These are phyloP conservation scores for Verasper variegatus DNA, from an alignment of 2,113 vertebrate genomes.

Conservation along the genomic window DNA sequence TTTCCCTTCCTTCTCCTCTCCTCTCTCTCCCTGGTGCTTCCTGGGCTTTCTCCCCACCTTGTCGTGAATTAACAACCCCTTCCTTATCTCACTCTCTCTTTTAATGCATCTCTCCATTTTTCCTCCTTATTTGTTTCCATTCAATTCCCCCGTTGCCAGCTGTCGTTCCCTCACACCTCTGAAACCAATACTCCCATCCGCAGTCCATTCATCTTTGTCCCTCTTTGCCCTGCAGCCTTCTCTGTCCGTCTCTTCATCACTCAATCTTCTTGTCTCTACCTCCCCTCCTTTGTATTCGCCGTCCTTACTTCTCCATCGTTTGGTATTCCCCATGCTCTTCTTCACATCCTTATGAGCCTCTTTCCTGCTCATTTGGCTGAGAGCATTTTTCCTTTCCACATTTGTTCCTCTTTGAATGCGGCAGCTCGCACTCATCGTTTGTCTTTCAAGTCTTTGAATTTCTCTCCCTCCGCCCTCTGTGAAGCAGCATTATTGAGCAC, in stretches of 20 bases:
- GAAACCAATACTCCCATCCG: conserved; percentile 45
- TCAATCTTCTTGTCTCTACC: conserved; percentile 28
- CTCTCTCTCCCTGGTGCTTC: conserved; percentile 15
- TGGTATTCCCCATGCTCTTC: conserved; percentile 30
- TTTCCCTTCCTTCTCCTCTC: conserved; percentile 1
- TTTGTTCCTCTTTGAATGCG: conserved; percentile 16
- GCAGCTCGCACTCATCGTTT: conserved; percentile 23
- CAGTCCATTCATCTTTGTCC: conserved; percentile 64
- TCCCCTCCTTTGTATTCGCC: conserved; percentile 3
- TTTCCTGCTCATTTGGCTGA: neutral
- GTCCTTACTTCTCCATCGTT: neutral
- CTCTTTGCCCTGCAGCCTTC: conserved; percentile 49
- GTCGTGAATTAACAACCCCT: neutral
- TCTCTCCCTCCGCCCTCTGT: conserved; percentile 13
- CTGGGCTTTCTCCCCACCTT: neutral
- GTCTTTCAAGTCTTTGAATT: conserved; percentile 31
- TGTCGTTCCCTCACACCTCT: conserved; percentile 41
- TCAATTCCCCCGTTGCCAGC: conserved; percentile 23
- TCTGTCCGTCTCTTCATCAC: conserved; percentile 32
- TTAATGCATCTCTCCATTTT: conserved; percentile 32
- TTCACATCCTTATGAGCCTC: neutral
- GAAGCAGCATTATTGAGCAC: conserved; percentile 39
- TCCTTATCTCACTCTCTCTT: conserved; percentile 35
- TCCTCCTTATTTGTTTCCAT: conserved; percentile 52
- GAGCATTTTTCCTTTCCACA: conserved; percentile 3